Percentiles rank a stretch among this genome's conserved stretches.
Evolutionary conservation across 2,797 vertebrate genomes (phyloP).

Genomic region (Enteromius viviparus): DNA sequence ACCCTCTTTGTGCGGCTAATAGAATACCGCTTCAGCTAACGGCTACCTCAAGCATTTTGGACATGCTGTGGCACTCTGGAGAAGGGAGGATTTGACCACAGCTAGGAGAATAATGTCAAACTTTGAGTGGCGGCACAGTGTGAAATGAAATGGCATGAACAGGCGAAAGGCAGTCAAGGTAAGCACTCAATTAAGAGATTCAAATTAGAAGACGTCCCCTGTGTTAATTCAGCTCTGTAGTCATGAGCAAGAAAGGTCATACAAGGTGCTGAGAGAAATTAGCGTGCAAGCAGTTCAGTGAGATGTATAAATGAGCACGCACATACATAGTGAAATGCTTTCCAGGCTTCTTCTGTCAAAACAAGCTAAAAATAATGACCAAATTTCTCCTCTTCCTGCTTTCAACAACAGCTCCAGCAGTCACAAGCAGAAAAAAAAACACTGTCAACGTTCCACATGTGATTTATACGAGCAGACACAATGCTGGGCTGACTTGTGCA

Average conservation of each 20-base stretch:
- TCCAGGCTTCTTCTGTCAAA: slow-evolving; percentile 33
- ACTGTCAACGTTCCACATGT: slow-evolving; percentile 14
- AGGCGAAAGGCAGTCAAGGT: slow-evolving; percentile 17
- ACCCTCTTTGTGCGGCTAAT: slow-evolving; percentile 42
- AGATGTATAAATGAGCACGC: neutral
- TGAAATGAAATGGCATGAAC: neutral
- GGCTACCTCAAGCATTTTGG: slow-evolving; percentile 33
- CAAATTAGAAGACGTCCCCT: neutral
- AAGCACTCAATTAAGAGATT: slow-evolving; percentile 15
- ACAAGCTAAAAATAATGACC: slow-evolving; percentile 36
- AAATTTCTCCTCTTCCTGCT: slow-evolving; percentile 3
- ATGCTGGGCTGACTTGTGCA: slow-evolving; percentile 40
- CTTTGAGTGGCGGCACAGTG: neutral
- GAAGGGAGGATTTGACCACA: slow-evolving; percentile 10
- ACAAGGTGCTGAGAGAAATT: neutral
- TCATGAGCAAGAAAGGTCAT: slow-evolving; percentile 13
- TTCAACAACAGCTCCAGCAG: slow-evolving; percentile 26
- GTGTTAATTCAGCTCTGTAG: neutral
- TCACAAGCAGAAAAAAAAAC: slow-evolving; percentile 18
- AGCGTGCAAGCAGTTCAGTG: neutral
- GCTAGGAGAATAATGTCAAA: slow-evolving; percentile 9
- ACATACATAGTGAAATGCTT: slow-evolving; percentile 10
- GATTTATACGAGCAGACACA: slow-evolving; percentile 50
- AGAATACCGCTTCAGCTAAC: slow-evolving; percentile 31
- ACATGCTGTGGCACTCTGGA: slow-evolving; percentile 25